phyloP scores from a whole-genome alignment of 2,797 vertebrate species.

The Enteromius trimaculatus region DNA sequence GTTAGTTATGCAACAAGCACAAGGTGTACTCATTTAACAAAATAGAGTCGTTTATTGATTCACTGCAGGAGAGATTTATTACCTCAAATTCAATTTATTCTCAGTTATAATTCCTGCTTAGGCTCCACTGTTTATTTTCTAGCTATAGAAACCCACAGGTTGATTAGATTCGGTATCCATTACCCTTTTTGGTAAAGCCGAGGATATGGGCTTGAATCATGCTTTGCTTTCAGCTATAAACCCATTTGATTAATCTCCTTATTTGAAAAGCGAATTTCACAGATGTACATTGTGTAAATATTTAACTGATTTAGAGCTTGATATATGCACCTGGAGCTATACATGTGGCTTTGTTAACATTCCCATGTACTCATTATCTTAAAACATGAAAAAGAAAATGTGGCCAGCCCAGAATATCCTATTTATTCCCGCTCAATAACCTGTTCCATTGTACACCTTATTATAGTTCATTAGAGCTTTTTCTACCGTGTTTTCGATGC shows the following conservation, averaged over 20 bases:
- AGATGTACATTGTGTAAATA: slow-evolving; percentile 25
- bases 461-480: slow-evolving; percentile 26
- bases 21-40: slow-evolving; percentile 14
- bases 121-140: slow-evolving; percentile 5
- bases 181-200: not conserved
- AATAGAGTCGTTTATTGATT: slow-evolving; percentile 20
- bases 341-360: slow-evolving; percentile 2
- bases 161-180: not conserved
- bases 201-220: slow-evolving; percentile 1
- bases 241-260: slow-evolving; percentile 8
- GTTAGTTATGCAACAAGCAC: not conserved
- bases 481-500: not conserved
- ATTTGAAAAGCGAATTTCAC: slow-evolving; percentile 18
- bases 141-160: not conserved
- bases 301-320: not conserved
- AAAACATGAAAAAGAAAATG: slow-evolving; percentile 16
- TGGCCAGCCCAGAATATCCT: not conserved
- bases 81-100: slow-evolving; percentile 31
- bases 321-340: slow-evolving; percentile 7
- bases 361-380: slow-evolving; percentile 19
- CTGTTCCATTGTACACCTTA: slow-evolving; percentile 23
- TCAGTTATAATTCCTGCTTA: slow-evolving; percentile 18
- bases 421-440: slow-evolving; percentile 3
- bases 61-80: slow-evolving; percentile 1
- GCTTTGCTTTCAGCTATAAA: slow-evolving; percentile 9